phyloP scores from a whole-genome alignment of 2,113 vertebrate species.

The Martes martes region DNA sequence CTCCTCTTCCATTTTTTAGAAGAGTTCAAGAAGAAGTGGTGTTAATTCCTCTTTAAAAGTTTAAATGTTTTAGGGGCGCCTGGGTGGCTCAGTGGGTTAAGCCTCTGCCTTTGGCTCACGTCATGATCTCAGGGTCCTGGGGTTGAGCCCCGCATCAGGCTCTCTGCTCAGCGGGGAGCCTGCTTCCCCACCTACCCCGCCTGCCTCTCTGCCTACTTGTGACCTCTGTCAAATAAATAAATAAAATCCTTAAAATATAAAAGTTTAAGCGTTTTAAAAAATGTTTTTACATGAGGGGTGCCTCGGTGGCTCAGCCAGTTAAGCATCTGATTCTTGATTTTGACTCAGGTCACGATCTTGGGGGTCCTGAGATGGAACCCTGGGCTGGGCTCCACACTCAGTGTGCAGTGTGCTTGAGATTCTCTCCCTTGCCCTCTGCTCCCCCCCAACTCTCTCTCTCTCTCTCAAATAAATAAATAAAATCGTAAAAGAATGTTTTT shows the following conservation, averaged over 20 bases:
- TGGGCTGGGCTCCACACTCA: background rate
- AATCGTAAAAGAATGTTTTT: background rate
- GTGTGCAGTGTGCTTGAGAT: background rate
- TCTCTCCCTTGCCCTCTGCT: background rate
- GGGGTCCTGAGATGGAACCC: background rate
- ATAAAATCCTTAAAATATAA: background rate
- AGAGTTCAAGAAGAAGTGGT: background rate
- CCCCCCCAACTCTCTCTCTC: background rate
- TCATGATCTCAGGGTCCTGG: background rate
- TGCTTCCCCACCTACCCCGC: no score
- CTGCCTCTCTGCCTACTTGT: no score
- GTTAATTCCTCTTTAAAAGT: background rate
- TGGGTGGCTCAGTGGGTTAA: background rate
- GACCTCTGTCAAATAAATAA: no score
- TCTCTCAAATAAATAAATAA: background rate
- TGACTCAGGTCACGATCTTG: background rate
- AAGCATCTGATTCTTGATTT: background rate
- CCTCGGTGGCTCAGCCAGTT: background rate
- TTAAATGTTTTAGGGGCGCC: background rate
- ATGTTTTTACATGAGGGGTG: background rate
- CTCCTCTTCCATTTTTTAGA: background rate
- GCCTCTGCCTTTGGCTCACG: background rate
- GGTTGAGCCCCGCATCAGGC: background rate
- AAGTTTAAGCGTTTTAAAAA: background rate
- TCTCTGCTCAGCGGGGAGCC: no score